Conservation (phyloP, 2,797 vertebrate species). For the Tiaroga cobitis region DNA sequence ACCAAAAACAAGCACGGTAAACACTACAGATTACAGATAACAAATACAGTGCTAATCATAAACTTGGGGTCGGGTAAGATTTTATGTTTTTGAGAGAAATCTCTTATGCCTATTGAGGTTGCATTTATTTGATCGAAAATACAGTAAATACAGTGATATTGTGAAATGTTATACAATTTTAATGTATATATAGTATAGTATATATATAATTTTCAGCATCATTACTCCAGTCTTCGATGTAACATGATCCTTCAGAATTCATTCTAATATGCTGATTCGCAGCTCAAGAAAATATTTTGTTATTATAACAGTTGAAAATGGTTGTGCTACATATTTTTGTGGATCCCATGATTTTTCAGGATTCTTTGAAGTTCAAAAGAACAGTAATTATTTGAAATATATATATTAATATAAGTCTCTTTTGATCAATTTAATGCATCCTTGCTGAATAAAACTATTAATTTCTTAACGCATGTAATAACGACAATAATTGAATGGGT, state of each 20-base stretch:
- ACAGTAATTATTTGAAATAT: background rate
- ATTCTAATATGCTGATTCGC: background rate
- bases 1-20: constrained; percentile 14
- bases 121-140: background rate
- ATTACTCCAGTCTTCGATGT: background rate
- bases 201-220: background rate
- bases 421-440: background rate
- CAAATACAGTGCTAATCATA: background rate
- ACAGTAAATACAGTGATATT: background rate
- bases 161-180: background rate
- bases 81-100: background rate
- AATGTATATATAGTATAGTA: background rate
- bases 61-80: background rate
- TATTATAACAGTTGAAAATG: background rate
- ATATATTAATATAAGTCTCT: too few species aligned
- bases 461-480: background rate
- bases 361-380: background rate
- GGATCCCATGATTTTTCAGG: background rate
- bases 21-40: background rate
- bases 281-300: background rate
- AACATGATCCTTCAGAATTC: background rate
- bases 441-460: background rate
- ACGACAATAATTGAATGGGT: background rate
- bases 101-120: background rate
- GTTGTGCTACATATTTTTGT: background rate